Percentiles rank a stretch among this genome's conserved stretches.
Conservation (phyloP, 2,888 invertebrate genomes). For the Amphipoea lucens region DNA sequence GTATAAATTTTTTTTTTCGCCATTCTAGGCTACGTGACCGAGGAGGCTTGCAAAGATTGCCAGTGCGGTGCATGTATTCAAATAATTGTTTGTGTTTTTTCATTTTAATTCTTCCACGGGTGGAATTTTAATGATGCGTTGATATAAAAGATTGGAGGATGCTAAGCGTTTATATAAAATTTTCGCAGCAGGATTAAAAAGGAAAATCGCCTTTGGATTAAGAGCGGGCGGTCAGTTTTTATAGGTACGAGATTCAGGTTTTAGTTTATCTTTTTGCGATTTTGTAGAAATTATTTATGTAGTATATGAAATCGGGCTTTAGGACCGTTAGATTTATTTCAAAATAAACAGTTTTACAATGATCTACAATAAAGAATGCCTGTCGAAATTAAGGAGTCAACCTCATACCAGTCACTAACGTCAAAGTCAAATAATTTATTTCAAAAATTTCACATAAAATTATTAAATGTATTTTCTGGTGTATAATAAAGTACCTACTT, state of each 20-base stretch:
- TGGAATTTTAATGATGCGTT: slow-evolving; percentile 78
- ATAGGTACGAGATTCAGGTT: slow-evolving; percentile 47
- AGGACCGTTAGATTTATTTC: neutral
- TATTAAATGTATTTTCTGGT: no score
- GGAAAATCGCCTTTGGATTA: slow-evolving; percentile 66
- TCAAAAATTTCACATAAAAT: neutral
- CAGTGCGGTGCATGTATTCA: slow-evolving; percentile 79
- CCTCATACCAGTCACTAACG: neutral
- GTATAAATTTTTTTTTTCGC: slow-evolving; percentile 79
- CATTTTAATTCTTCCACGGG: slow-evolving; percentile 72
- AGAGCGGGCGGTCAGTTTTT: slow-evolving; percentile 55
- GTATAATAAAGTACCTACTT: no score
- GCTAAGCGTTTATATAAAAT: slow-evolving; percentile 63
- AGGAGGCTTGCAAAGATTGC: slow-evolving; percentile 83
- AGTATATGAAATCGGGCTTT: slow-evolving; percentile 15
- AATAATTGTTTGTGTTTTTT: slow-evolving; percentile 84
- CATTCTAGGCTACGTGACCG: slow-evolving; percentile 87
- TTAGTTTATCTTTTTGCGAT: slow-evolving; percentile 34
- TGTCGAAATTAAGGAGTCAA: neutral
- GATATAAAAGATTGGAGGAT: slow-evolving; percentile 71
- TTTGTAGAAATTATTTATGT: slow-evolving; percentile 37
- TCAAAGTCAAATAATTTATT: neutral
- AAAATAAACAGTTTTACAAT: neutral
- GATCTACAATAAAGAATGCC: neutral
- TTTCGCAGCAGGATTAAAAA: slow-evolving; percentile 61